Evolutionary conservation across 2,888 invertebrate species (phyloP).

Genomic region (Cecidostiba fungosa): DNA sequence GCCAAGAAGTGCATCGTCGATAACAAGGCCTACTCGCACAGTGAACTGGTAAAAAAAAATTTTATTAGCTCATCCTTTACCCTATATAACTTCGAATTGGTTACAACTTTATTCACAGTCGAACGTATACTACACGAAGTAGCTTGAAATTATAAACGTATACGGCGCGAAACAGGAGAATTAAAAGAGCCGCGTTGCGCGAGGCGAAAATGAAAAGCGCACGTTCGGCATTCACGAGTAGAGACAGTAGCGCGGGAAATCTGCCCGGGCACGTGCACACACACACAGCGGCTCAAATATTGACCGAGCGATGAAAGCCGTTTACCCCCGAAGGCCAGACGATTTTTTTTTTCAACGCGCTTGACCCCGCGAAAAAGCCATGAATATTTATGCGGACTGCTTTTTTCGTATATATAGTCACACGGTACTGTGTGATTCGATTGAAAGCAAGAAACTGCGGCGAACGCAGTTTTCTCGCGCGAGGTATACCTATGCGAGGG

Average conservation of each 20-base stretch:
- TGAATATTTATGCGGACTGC: conserved; percentile 47
- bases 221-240: neutral
- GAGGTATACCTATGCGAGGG: neutral
- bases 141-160: no score
- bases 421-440: neutral
- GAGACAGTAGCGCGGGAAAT: neutral
- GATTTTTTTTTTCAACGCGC: conserved; percentile 31
- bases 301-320: conserved; percentile 29
- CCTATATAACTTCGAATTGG: no score
- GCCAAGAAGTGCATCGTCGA: conserved; percentile 74
- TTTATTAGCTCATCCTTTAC: neutral
- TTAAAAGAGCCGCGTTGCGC: neutral
- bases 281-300: conserved; percentile 8
- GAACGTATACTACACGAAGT: no score
- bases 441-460: conserved; percentile 3
- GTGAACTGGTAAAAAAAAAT: conserved; percentile 73
- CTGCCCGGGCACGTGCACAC: neutral
- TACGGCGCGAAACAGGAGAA: neutral
- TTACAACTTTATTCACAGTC: no score
- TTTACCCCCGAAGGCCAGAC: conserved; percentile 3
- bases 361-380: neutral
- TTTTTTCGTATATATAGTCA: neutral
- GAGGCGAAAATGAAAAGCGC: neutral
- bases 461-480: neutral
- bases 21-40: conserved; percentile 75